Conservation (phyloP, 2,113 vertebrate species). For the Tyto alba region DNA sequence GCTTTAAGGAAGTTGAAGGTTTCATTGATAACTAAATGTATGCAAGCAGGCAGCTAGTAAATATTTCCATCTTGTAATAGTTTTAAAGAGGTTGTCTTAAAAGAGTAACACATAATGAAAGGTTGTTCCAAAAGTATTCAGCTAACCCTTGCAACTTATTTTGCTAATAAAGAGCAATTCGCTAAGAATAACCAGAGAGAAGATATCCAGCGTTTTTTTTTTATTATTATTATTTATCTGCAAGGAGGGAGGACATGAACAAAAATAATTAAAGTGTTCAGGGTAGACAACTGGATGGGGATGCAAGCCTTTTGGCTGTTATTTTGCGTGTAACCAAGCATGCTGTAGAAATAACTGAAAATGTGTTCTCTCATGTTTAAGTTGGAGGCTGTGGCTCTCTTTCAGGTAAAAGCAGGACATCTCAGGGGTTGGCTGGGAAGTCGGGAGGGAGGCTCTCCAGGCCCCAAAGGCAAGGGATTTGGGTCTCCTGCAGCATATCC, state of each 20-base stretch:
- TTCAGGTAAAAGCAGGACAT: neutral
- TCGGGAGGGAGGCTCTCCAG: neutral
- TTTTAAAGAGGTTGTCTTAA: neutral
- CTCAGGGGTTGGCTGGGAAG: rapidly evolving
- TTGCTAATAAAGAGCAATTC: neutral
- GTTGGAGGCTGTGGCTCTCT: neutral
- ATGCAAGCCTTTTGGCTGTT: neutral
- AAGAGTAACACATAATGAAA: neutral
- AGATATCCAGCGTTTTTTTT: neutral
- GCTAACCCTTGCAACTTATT: neutral
- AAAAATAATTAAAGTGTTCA: neutral
- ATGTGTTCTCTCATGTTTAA: neutral
- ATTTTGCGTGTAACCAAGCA: neutral
- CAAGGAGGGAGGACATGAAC: neutral
- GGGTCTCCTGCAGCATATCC: too few species aligned
- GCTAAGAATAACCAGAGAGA: neutral
- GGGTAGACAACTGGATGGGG: neutral
- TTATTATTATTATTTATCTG: neutral
- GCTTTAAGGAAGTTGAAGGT: neutral
- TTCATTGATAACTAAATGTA: neutral
- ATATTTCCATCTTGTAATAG: neutral
- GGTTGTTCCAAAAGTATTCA: neutral
- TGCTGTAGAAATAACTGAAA: neutral
- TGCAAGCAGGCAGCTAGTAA: neutral
- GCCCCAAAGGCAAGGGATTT: neutral